Base-by-base conservation (phyloP, 53 echinoderm and acorn worm genomes). In the Patiria pectinifera region DNA sequence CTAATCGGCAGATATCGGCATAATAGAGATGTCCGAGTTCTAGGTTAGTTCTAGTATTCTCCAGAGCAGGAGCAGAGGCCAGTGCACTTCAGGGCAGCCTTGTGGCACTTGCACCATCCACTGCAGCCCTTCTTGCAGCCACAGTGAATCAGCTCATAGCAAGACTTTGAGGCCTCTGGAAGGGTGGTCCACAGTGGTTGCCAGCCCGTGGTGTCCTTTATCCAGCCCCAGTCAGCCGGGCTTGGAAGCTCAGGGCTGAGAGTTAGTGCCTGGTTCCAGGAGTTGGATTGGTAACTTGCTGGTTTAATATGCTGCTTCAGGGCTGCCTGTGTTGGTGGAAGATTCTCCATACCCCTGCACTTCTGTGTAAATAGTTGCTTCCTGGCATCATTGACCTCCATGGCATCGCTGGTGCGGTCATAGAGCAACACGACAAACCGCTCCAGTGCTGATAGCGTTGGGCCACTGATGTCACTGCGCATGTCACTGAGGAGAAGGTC, bases 111-210 rank as follows among this genome's bases (percentile, higher is more conserved):
- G 92, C 94, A 94, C 43, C 91, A 82, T 7, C 92, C 86, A 85
- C 74, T 89, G 83, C 91, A 94, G 15, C 94, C 91, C 35, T 92
- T 93, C 82, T 91, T 93, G 88, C 89, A 95, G 49, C 83, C 62
- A 59, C 96, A 96, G 49, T 82, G 76, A 82, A 96, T 90, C 25
- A 96, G 87, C 95, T 96, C 94, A 35, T 92, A 80, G 87, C 94
- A 94, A 44, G 90, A 69, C 69, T 94, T 76, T 62, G 87, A 58
- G 53, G 95, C 96, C 80, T 96, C 95, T 26, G 93, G 93, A 21
- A 95, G 92, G 26, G 92, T 92, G 60, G 94, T 96, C 94, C 94
- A 94, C 25, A 93, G 69, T 21, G 96, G 96, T 45, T 86, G 47
- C 91, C 88, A 76, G 15, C 81, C 71, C 74, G 80, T 49, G 2